Percentiles rank a stretch among this genome's conserved stretches.
phyloP scores from a whole-genome alignment of 2,113 vertebrate species.

The Toxostoma redivivum region DNA sequence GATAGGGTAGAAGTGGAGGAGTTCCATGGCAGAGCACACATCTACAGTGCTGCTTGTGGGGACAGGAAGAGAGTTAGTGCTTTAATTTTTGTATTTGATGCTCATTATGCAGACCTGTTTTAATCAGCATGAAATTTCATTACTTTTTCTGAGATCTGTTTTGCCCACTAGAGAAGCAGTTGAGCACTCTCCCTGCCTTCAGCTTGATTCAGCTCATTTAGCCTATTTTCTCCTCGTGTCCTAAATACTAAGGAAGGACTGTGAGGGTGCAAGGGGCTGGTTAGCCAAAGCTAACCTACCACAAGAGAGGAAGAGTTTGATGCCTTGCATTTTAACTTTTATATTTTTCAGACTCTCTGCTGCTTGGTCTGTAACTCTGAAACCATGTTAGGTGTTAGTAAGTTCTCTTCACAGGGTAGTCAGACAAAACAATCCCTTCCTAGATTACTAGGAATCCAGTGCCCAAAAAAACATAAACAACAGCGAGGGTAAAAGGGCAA shows the following conservation, averaged over 20 bases:
- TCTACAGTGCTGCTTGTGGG: not conserved
- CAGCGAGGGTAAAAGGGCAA: no score
- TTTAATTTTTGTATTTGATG: not conserved
- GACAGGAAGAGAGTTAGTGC: not conserved
- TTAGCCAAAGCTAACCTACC: not conserved
- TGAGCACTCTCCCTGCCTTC: not conserved
- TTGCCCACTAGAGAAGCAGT: not conserved
- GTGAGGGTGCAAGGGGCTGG: fast-evolving
- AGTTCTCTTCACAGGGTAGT: no score
- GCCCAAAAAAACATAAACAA: no score
- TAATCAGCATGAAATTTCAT: not conserved
- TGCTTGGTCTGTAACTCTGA: no score
- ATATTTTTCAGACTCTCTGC: no score
- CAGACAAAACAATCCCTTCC: no score
- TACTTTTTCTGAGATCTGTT: not conserved
- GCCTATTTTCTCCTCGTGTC: fast-evolving
- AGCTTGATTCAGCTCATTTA: not conserved
- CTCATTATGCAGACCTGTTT: not conserved
- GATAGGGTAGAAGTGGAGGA: not conserved
- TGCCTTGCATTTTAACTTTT: no score
- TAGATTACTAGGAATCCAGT: no score
- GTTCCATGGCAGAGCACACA: not conserved
- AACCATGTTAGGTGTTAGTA: no score
- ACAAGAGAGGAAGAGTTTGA: not conserved
- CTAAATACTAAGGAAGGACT: not conserved